Percentiles rank a stretch among this genome's conserved stretches.
phyloP scores from a whole-genome alignment of 2,113 vertebrate genomes.

The Saimiri boliviensis region DNA sequence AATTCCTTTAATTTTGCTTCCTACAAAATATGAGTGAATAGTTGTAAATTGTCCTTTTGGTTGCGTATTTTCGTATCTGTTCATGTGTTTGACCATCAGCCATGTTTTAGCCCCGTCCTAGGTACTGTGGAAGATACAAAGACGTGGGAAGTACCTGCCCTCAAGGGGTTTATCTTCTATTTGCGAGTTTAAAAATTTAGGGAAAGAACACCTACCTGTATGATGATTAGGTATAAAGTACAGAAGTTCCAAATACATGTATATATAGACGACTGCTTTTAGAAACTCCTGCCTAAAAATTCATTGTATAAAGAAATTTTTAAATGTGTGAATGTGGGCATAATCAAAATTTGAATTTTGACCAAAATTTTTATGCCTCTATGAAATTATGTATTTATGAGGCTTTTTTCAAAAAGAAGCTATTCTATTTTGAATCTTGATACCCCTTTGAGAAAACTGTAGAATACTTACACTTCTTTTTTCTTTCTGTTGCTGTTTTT shows the following conservation, averaged over 20 bases:
- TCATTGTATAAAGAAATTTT: background rate
- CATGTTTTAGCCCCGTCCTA: background rate
- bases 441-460: background rate
- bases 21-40: background rate
- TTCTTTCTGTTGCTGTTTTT: background rate
- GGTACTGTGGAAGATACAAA: background rate
- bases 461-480: background rate
- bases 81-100: background rate
- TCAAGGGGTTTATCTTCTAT: background rate
- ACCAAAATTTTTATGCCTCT: background rate
- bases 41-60: background rate
- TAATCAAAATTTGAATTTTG: background rate
- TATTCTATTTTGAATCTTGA: background rate
- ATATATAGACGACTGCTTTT: background rate
- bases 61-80: background rate
- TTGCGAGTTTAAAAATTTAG: background rate
- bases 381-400: background rate
- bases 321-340: background rate
- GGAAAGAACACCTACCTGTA: background rate
- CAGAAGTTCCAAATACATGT: background rate
- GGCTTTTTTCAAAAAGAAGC: background rate
- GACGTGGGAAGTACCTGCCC: background rate
- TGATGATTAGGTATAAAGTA: background rate
- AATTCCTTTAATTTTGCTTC: background rate
- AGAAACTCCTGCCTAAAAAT: background rate